Conservation (phyloP, 2,113 vertebrate genomes). For the Motacilla tschutschensis region DNA sequence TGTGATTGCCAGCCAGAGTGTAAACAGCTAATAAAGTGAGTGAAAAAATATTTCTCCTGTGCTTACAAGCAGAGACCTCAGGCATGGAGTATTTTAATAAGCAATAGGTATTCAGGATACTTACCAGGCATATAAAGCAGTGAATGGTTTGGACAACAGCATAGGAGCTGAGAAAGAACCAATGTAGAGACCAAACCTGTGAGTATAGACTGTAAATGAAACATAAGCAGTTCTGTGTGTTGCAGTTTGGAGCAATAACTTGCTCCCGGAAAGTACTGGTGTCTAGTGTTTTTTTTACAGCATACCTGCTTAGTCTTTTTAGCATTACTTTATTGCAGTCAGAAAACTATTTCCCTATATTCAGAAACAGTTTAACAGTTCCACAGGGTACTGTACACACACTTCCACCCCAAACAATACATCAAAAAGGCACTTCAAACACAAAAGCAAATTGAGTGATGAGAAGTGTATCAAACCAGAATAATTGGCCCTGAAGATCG, state of each 20-base stretch:
- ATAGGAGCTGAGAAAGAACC: not conserved
- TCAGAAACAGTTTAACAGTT: not conserved
- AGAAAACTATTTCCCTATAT: not conserved
- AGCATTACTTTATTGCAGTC: not conserved
- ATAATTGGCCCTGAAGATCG: slow-evolving; percentile 18
- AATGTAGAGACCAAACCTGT: fast-evolving
- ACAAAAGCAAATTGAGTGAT: slow-evolving; percentile 4
- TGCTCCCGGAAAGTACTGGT: not conserved
- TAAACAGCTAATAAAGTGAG: not conserved
- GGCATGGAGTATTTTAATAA: not conserved
- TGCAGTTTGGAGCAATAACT: not conserved
- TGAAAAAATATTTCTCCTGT: not conserved
- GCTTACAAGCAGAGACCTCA: not conserved
- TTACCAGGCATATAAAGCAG: not conserved
- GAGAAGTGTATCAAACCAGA: slow-evolving; percentile 19
- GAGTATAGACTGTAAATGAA: not conserved
- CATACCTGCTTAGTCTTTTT: not conserved
- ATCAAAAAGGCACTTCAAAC: not conserved
- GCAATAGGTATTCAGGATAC: not conserved
- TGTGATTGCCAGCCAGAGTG: not conserved
- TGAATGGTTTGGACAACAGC: not conserved
- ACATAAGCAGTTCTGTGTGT: not conserved
- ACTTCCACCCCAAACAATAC: not conserved
- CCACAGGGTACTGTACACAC: not conserved
- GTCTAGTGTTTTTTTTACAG: not conserved